Conservation (phyloP, 2,797 vertebrate genomes). For the Dermochelys coriacea region DNA sequence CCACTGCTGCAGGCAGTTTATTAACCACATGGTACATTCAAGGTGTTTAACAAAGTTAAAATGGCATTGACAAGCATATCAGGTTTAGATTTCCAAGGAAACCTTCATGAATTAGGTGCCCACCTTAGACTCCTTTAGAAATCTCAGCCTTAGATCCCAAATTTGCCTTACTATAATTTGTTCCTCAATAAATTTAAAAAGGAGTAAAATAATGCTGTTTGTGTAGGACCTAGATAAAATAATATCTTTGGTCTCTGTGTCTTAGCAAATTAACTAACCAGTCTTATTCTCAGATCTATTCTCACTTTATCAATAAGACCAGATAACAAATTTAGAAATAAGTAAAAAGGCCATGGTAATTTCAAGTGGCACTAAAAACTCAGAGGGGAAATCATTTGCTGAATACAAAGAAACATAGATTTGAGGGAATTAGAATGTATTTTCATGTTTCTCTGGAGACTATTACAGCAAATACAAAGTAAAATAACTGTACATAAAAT, state of each 20-base stretch:
- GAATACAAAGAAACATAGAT: slow-evolving; percentile 11
- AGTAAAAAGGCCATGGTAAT: slow-evolving; percentile 17
- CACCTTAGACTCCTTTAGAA: slow-evolving; percentile 8
- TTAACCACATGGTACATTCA: slow-evolving; percentile 42
- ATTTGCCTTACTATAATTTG: slow-evolving; percentile 49
- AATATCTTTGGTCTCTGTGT: slow-evolving; percentile 48
- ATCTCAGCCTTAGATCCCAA: background rate
- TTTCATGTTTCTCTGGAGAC: background rate
- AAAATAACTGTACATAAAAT: background rate
- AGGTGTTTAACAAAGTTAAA: slow-evolving; percentile 34
- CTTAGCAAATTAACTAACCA: slow-evolving; percentile 54
- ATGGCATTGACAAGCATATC: slow-evolving; percentile 36
- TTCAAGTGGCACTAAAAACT: slow-evolving; percentile 19
- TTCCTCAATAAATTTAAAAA: background rate
- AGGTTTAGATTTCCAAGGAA: slow-evolving; percentile 36
- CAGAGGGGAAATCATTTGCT: background rate
- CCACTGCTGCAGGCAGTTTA: background rate
- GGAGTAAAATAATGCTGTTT: background rate
- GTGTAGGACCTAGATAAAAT: slow-evolving; percentile 45
- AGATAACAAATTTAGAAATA: background rate
- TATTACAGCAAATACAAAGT: background rate
- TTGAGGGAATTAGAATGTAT: background rate
- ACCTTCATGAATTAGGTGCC: background rate
- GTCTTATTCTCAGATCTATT: slow-evolving; percentile 33
- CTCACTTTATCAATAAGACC: background rate